Percentiles rank a stretch among this genome's conserved stretches.
These are phyloP conservation scores for Gadopsis bispinosus DNA, from an alignment of 2,797 vertebrate genomes.

Conservation along the genomic window DNA sequence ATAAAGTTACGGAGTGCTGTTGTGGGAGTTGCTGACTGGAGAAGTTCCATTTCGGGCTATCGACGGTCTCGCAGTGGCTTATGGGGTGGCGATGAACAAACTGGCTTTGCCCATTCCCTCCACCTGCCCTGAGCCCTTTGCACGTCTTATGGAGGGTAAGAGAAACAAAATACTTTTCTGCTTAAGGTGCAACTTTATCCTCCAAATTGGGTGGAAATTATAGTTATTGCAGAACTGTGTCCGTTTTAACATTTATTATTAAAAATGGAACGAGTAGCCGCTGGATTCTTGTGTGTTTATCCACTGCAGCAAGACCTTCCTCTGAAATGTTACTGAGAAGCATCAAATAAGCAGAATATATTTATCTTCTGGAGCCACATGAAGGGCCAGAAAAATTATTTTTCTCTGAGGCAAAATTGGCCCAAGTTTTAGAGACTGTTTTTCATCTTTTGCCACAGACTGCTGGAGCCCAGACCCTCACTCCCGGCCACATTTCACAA, in stretches of 20 bases:
- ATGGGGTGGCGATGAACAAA: slow-evolving; percentile 98
- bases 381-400: not conserved
- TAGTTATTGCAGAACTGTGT: not conserved
- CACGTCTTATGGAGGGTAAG: slow-evolving; percentile 97
- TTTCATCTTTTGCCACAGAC: slow-evolving; percentile 78
- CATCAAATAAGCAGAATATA: slow-evolving; percentile 14
- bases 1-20: slow-evolving; percentile 92
- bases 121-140: slow-evolving; percentile 95
- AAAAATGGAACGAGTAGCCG: not conserved
- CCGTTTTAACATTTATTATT: slow-evolving; percentile 8
- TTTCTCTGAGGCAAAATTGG: not conserved
- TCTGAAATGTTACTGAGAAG: not conserved
- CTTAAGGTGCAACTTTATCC: not conserved
- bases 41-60: slow-evolving; percentile 97
- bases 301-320: not conserved
- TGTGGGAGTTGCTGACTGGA: slow-evolving; percentile 97
- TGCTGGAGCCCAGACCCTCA: slow-evolving; percentile 97
- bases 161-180: not conserved
- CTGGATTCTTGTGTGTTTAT: slow-evolving; percentile 8
- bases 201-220: not conserved
- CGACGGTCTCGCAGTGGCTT: slow-evolving; percentile 94
- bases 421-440: not conserved
- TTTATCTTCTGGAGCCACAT: slow-evolving; percentile 9
- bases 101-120: slow-evolving; percentile 95
- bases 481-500: slow-evolving; percentile 90